phyloP scores from a whole-genome alignment of 2,888 invertebrate genomes.

The Eumerus sabulonum region DNA sequence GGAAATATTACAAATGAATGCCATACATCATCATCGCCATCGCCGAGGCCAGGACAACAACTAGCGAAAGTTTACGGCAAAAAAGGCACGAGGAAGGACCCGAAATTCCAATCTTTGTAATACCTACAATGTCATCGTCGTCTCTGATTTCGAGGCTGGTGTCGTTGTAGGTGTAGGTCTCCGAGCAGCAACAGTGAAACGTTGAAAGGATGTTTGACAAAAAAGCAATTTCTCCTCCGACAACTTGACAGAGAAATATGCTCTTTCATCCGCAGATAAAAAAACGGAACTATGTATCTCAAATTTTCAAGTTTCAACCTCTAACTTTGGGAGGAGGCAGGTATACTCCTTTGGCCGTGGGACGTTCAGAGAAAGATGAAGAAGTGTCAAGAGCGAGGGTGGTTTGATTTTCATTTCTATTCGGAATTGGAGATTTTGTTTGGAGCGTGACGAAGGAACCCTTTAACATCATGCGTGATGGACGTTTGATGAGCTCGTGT shows the following conservation, averaged over 20 bases:
- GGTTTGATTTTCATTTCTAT: slow-evolving; percentile 1
- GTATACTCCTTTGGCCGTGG: slow-evolving; percentile 1
- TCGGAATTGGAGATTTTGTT: slow-evolving; percentile 1
- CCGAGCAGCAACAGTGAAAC: background rate
- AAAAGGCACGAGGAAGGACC: background rate
- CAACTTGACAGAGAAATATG: slow-evolving; percentile 46
- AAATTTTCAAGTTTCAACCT: background rate
- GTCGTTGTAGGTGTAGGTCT: no score
- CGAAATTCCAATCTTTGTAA: slow-evolving; percentile 19
- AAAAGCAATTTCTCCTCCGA: slow-evolving; percentile 47
- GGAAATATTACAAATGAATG: slow-evolving; percentile 38
- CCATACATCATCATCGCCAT: slow-evolving; percentile 32
- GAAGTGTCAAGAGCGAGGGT: background rate
- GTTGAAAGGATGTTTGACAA: slow-evolving; percentile 22
- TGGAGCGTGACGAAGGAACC: background rate
- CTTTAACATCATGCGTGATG: slow-evolving; percentile 11
- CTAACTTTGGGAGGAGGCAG: no score
- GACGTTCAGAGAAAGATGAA: background rate
- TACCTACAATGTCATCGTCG: slow-evolving; percentile 31
- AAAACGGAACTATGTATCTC: slow-evolving; percentile 31
- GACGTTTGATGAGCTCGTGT: slow-evolving; percentile 18
- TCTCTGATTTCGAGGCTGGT: background rate
- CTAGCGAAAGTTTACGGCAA: background rate
- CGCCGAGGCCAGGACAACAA: background rate
- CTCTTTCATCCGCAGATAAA: slow-evolving; percentile 25